Base-by-base conservation (phyloP, 2,797 vertebrate species). In the Hyperoplus lanceolatus region DNA sequence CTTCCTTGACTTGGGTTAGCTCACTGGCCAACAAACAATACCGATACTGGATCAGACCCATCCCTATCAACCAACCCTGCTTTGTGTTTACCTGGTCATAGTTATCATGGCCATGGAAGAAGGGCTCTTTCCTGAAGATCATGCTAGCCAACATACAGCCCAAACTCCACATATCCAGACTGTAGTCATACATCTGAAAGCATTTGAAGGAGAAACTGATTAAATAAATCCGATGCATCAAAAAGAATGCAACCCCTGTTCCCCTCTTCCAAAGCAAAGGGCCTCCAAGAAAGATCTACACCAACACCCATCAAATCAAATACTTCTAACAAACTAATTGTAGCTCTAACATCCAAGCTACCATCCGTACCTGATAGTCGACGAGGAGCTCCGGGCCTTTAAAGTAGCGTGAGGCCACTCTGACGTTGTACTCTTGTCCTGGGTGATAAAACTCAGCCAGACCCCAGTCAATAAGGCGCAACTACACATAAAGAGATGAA, bases 41-140 rank as follows among this genome's bases (percentile, higher is more conserved):
- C 2, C 29, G 29, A 29, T 29, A 29, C 29, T 29, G 29, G 29
- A 29, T 29, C 29, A 3, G 29, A 29, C 29, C 29, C 29, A 45
- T 45, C 4, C 12, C 18, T 1, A 29, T 36, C 4, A 45, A 6
- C 11, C 9, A 50, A 57, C 2, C 21, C 18, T 5, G 51, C 8
- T 49, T 50, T 57, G 5, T 4, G 21, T 74, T 13, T 89, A 99
- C 98, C 97, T 99, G 98, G 93, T 99, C 97, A 36, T 99, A 99
- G 93, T 99, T 99, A 93, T 99, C 97, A 80, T 99, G 97, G 81
- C 98, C 97, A n/a, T 99, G 98, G 93, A 99, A 99, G 94, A 99
- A 99, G 3, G 97, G 98, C 90, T 99, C 98, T 96, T 99, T 99
- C 87, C 97, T 96, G 94, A 99, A 99, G 93, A 99, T 98, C 97